Percentiles rank a stretch among this genome's conserved stretches.
Evolutionary conservation across 2,888 invertebrate species (phyloP).

Genomic region (Prenolepis imparis): DNA sequence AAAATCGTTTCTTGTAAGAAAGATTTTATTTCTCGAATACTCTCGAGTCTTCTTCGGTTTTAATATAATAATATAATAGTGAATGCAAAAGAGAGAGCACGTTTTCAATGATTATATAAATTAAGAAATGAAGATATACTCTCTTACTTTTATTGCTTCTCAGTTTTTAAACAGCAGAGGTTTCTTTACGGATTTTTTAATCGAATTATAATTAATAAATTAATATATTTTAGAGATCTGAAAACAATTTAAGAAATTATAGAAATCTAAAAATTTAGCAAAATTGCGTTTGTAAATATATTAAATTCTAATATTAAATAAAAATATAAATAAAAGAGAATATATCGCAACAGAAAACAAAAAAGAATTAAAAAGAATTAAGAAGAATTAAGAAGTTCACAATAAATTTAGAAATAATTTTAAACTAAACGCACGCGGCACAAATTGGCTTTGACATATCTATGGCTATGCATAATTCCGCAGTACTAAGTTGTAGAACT

Average conservation of each 20-base stretch:
- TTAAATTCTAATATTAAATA: background rate
- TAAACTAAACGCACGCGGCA: background rate
- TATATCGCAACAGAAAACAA: background rate
- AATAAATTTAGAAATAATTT: constrained; percentile 19
- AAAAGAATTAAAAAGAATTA: background rate
- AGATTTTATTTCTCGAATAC: background rate
- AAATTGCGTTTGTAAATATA: background rate
- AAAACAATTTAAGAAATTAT: background rate
- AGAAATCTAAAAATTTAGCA: background rate
- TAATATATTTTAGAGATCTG: background rate
- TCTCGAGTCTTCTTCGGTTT: background rate
- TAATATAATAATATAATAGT: background rate
- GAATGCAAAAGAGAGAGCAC: too few species aligned
- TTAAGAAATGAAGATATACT: background rate
- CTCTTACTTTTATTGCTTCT: background rate
- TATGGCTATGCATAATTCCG: constrained; percentile 19
- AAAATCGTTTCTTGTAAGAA: background rate
- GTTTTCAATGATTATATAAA: background rate
- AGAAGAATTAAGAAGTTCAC: background rate
- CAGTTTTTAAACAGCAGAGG: background rate
- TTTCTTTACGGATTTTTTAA: background rate
- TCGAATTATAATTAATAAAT: too few species aligned
- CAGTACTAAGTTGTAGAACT: constrained; percentile 36
- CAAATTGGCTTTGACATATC: constrained; percentile 39
- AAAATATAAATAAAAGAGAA: background rate